Evolutionary conservation across 2,113 vertebrate genomes (phyloP).

Genomic region (Phalacrocorax pelagicus): DNA sequence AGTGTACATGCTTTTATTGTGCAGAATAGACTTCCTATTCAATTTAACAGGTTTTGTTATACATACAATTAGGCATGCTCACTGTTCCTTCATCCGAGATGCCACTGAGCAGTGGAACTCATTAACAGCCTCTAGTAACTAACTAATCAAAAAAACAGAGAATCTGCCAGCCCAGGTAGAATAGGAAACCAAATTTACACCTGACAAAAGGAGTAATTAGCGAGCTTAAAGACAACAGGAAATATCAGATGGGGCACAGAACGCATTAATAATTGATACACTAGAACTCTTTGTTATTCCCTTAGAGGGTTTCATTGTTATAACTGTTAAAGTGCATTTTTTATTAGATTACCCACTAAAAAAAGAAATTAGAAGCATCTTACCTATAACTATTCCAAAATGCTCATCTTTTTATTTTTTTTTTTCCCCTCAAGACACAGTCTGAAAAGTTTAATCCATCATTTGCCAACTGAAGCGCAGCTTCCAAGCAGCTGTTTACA

Average conservation of each 20-base stretch:
- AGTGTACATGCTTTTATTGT: constrained; percentile 32
- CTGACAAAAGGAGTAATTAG: constrained; percentile 75
- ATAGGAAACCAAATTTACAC: constrained; percentile 63
- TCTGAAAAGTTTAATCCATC: neutral
- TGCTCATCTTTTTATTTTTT: neutral
- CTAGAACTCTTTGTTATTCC: constrained; percentile 59
- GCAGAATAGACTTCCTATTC: neutral
- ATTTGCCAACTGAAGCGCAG: neutral
- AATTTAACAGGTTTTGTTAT: neutral
- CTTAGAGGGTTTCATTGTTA: constrained; percentile 61
- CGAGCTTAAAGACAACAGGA: constrained; percentile 65
- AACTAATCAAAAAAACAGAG: constrained; percentile 56
- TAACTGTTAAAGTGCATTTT: constrained; percentile 64
- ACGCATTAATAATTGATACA: constrained; percentile 72
- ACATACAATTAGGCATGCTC: neutral
- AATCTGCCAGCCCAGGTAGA: constrained; percentile 63
- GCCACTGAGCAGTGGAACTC: constrained; percentile 54
- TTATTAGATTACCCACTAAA: constrained; percentile 52
- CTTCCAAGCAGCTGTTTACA: neutral
- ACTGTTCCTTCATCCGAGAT: neutral
- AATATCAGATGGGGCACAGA: constrained; percentile 63
- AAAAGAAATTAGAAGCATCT: constrained; percentile 55
- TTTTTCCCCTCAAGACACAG: neutral
- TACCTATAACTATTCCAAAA: constrained; percentile 8
- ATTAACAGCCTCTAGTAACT: constrained; percentile 55